Base-by-base conservation (phyloP, 2,797 vertebrate genomes). In the Tolypeutes matacus region DNA sequence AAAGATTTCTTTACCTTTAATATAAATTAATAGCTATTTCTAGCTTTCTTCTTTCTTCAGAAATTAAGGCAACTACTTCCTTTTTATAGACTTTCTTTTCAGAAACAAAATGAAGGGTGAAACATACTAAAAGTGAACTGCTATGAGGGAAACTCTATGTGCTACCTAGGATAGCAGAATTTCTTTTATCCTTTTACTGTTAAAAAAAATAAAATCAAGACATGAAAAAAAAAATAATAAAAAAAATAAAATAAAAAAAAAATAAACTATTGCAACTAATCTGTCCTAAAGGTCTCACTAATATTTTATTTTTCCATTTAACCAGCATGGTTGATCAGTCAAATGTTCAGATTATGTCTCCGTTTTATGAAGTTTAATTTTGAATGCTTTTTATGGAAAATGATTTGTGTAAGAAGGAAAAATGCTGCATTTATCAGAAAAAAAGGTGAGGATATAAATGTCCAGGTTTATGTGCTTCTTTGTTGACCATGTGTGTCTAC, bases 161-260 rank as follows among this genome's bases (percentile, higher is more conserved):
- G 39, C 81, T 42, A 69, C 31, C 34, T 88, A 82, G 65, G n/a
- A 93, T 13, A 53, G 20, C 10, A 89, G 21, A 92, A 77, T 62
- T 69, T 86, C 5, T 75, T 89, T 69, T 49, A n/a, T 77, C 5
- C 36, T n/a, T 86, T 77, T 51, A 23, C 70, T 60, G 1, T 64
- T 76, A 80, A n/a, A n/a, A n/a, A n/a, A n/a, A n/a, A n/a, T n/a
- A n/a, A n/a, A n/a, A n/a, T n/a, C n/a, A n/a, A n/a, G n/a, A n/a
- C n/a, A n/a, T n/a, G n/a, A n/a, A n/a, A n/a, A n/a, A n/a, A n/a
- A n/a, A n/a, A n/a, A n/a, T n/a, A n/a, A n/a, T n/a, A n/a, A n/a
- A n/a, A n/a, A n/a, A n/a, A n/a, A n/a, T n/a, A n/a, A n/a, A n/a
- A n/a, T n/a, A n/a, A n/a, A n/a, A n/a, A n/a, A n/a, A n/a, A n/a